Base-by-base conservation (phyloP, 1,140 invertebrate species). In the Bombus affinis region DNA sequence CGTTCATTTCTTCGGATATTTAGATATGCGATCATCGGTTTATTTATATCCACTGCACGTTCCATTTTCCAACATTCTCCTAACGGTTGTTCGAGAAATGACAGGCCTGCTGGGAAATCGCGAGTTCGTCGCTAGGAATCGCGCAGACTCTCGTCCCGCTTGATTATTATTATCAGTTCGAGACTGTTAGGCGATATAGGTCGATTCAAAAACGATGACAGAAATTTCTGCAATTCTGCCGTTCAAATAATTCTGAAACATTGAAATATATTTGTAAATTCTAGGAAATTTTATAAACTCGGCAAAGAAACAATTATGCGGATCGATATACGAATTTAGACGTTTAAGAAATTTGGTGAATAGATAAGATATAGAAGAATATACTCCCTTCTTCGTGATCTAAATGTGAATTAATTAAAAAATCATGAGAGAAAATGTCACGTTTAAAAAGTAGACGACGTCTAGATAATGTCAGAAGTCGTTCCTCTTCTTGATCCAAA, bases 21-120 rank as follows among this genome's bases (percentile, higher is more conserved):
- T 74, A 53, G 18, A 53, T 25, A 25, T 18, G n/a, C 1, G 44
- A 32, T 53, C n/a, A 53, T 35, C 44, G 32, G 22, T 42, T 62
- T 77, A 77, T 42, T 77, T 62, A 42, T 77, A 62, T 77, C 13
- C n/a, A 13, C 32, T 39, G 25, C 53, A 22, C 75, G 35, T 59
- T 39, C 32, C 35, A 37, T 57, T 76, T 37, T 59, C 53, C 53
- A 37, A 59, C 22, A 37, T 57, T 76, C 74, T 57, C 28, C 39
- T 74, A 74, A 74, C n/a, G 32, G 44, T 74, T 53, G 44, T 75
- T 35, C 32, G 22, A 22, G 18, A 53, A 53, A 44, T 47, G n/a
- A 73, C 25, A 47, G 9, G 28, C 39, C 9, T 68, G 37, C 28
- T 71, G 68, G 35, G 37, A 71, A 71, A 68, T 68, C n/a, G 62